Conservation (phyloP, 2,888 invertebrate species). For the Ypsolopha scabrella region DNA sequence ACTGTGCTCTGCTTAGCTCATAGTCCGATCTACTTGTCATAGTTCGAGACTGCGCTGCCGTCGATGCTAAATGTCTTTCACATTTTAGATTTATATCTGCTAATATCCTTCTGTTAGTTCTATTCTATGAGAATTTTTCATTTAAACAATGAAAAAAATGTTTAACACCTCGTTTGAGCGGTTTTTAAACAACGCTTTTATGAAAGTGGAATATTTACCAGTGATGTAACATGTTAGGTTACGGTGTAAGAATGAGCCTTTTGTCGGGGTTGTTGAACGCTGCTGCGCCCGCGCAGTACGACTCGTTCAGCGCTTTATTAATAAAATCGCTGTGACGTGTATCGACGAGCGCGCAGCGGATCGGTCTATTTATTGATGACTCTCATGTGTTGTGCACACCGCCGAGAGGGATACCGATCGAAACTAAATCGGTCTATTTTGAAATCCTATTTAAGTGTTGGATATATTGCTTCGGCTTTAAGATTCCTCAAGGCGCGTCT, state of each 20-base stretch:
- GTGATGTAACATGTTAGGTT: slow-evolving; percentile 30
- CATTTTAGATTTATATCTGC: too few relatives aligned
- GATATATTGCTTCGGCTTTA: slow-evolving; percentile 7
- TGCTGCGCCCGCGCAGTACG: slow-evolving; percentile 24
- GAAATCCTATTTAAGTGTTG: not conserved
- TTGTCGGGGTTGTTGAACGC: slow-evolving; percentile 60
- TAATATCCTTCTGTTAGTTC: too few relatives aligned
- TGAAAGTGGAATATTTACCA: slow-evolving; percentile 5
- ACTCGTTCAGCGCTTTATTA: slow-evolving; percentile 54
- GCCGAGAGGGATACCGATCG: slow-evolving; percentile 30
- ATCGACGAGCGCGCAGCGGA: slow-evolving; percentile 49
- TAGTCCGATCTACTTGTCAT: not conserved
- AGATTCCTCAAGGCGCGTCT: too few relatives aligned
- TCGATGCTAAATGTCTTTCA: too few relatives aligned
- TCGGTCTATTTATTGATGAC: slow-evolving; percentile 57
- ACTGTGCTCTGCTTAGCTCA: not conserved
- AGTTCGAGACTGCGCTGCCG: not conserved
- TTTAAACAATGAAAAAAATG: too few relatives aligned
- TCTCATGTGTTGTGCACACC: slow-evolving; percentile 32
- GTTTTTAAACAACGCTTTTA: not conserved
- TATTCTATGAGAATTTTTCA: too few relatives aligned
- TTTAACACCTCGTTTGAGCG: too few relatives aligned
- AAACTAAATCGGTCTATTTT: slow-evolving; percentile 11
- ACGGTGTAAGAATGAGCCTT: slow-evolving; percentile 20
- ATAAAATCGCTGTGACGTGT: slow-evolving; percentile 62